A percentile compares a stretch with the other conserved stretches of the same genome.
phyloP scores from a whole-genome alignment of 2,888 invertebrate species.

The Cataglyphis altisquamis region DNA sequence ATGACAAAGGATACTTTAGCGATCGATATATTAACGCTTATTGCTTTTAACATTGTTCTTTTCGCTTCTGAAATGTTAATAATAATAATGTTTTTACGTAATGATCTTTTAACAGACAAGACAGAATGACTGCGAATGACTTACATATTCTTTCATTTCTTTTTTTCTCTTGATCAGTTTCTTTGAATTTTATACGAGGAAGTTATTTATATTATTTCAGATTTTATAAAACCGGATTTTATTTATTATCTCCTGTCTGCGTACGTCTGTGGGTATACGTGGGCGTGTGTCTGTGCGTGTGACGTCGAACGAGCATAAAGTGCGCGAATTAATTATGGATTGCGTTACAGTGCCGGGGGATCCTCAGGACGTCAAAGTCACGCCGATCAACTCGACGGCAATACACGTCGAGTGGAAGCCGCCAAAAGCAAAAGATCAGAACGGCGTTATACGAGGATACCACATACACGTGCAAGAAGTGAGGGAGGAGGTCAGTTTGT shows the following conservation, averaged over 20 bases:
- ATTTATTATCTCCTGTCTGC: conserved; percentile 45
- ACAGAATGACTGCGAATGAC: conserved; percentile 22
- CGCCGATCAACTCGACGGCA: conserved; percentile 97
- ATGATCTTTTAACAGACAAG: conserved; percentile 35
- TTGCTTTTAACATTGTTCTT: conserved; percentile 39
- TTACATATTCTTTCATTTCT: conserved; percentile 1
- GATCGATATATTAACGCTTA: conserved; percentile 36
- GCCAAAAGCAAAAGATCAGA: conserved; percentile 95
- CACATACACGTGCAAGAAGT: conserved; percentile 98
- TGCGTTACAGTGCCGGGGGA: conserved; percentile 97
- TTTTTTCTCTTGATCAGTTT: background rate
- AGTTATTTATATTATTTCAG: conserved; percentile 38
- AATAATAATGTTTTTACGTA: background rate
- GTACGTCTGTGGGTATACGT: conserved; percentile 65
- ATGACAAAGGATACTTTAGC: conserved; percentile 12
- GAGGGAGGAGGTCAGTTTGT: conserved; percentile 91
- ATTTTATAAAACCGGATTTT: conserved; percentile 37
- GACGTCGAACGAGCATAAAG: conserved; percentile 60
- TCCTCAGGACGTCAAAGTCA: conserved; percentile 96
- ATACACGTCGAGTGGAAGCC: conserved; percentile 98
- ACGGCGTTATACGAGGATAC: conserved; percentile 98
- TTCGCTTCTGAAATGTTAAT: conserved; percentile 32
- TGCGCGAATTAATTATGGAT: conserved; percentile 76
- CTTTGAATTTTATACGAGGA: conserved; percentile 15
- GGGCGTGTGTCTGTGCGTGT: conserved; percentile 70